Base-by-base conservation (phyloP, 2,888 invertebrate genomes). In the Stenolophus ochropezus region DNA sequence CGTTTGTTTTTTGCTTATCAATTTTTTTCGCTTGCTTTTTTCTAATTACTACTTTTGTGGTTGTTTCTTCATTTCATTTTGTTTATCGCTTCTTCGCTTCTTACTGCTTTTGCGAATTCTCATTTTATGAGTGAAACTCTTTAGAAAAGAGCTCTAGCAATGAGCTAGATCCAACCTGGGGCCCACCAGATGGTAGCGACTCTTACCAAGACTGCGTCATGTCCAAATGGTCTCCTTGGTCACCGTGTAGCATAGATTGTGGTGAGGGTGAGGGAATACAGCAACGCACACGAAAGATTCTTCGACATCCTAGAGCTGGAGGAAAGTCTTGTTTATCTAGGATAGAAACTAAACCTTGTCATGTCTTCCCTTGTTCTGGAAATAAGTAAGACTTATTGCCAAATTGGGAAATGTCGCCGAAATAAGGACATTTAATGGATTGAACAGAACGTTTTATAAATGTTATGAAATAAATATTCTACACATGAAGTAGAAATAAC, bases 151-250 rank as follows among this genome's bases (percentile, higher is more conserved):
- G 65, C 5, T 20, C 61, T 20, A 25, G 51, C 4, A 47, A 79
- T n/a, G 73, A 80, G 33, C 20, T 80, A 42, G 21, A 80, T 21
- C 83, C 85, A 14, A 84, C 84, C 3, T 85, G 84, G 85, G 85
- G 84, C 5, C 83, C 85, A 6, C 82, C 84, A 61, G 47, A 33
- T 5, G 33, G 65, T 6, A 33, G 23, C 20, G 49, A 49, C 27
- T 14, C 18, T 14, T n/a, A 4, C 8, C 73, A 73, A 21, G 91
- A 92, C 82, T 94, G 94, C 86, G 89, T 90, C 42, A 92, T 94
- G 85, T 92, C 92, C 0, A 90, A 91, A 74, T 94, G 94, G 94
- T 92, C 93, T n/a, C 90, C 91, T 5, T 94, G 94, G 94, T 92
- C 93, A 2, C 91, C 93, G 0, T 94, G 94, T 86, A 92, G 92